Evolutionary conservation across 92 coral and sea anemone genomes (phyloP), one percentile per base, ranked within the genome.

Genomic region (Meandrina meandrites): DNA sequence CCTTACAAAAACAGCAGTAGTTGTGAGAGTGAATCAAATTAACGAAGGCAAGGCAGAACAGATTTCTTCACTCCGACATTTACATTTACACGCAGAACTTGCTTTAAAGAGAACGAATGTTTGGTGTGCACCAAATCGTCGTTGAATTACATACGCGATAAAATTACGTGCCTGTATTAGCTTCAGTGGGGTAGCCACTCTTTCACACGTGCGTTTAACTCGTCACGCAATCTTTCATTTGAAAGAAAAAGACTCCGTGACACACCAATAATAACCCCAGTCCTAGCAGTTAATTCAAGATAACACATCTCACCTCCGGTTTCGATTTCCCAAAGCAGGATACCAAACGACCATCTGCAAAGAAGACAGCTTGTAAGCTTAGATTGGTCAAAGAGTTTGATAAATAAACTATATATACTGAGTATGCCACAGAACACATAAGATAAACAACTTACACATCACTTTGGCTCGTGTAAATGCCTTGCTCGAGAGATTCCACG

Each of bases 261-360:
- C 67, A 58, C 31, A 60, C 1, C 68, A 2, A 58, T 22, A 58
- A 24, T 21, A 58, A 58, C 66, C 8, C 27, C 27, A 22, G 30
- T 60, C 24, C 68, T 60, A 24, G 68, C 31, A 22, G 68, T 57
- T 19, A 3, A 17, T 57, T 19, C 5, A 60, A 60, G 68, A 17
- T 1, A 66, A 30, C 24, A 73, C 15, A 14, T 30, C 92, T 79
- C 87, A 95, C 98, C 98, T 87, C 97, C 98, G 40, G 95, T 95
- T 87, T 95, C 98, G 66, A 95, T 92, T 75, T 95, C 98, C 98
- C 98, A 95, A 13, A 95, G 86, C 11, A 95, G 91, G 40, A 95
- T 94, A 68, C 98, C 98, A 79, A 92, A 95, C 9, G 98, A 94
- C 98, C 98, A 95, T 24, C 98, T 95, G 85, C 21, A 62, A 58